phyloP scores from a whole-genome alignment of 2,888 invertebrate species.

The Dryocosmus kuriphilus region DNA sequence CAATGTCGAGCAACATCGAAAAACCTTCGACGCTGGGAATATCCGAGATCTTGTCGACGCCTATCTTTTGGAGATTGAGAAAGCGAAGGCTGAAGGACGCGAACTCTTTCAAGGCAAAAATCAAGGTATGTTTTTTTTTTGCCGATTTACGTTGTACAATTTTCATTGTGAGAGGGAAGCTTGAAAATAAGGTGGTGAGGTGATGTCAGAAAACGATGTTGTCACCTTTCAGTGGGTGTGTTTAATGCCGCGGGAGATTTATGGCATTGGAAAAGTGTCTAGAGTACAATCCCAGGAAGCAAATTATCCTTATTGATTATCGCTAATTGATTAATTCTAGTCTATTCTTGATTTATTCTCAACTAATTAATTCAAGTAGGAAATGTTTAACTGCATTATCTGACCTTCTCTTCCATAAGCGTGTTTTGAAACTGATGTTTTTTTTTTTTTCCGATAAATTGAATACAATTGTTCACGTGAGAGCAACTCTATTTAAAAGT shows the following conservation, averaged over 20 bases:
- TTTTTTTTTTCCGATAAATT: background rate
- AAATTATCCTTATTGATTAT: slow-evolving; percentile 1
- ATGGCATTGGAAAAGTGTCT: slow-evolving; percentile 10
- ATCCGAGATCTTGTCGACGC: slow-evolving; percentile 91
- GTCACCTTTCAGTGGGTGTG: slow-evolving; percentile 28
- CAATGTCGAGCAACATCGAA: slow-evolving; percentile 89
- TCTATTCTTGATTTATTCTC: background rate
- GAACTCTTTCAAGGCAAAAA: slow-evolving; percentile 91
- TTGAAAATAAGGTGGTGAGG: slow-evolving; percentile 4
- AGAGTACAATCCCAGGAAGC: slow-evolving; percentile 10
- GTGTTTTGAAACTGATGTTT: background rate
- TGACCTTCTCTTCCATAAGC: background rate
- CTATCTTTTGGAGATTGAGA: slow-evolving; percentile 91
- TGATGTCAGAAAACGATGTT: slow-evolving; percentile 31
- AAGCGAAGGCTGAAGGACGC: slow-evolving; percentile 88
- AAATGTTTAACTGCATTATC: slow-evolving; percentile 15
- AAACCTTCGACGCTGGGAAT: slow-evolving; percentile 86
- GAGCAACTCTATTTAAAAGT: background rate
- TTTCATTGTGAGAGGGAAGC: slow-evolving; percentile 12
- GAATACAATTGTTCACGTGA: background rate
- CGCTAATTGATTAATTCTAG: background rate
- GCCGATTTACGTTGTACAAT: background rate
- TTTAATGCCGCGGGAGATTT: background rate
- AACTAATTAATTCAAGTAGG: slow-evolving; percentile 20
- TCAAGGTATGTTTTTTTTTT: slow-evolving; percentile 83